These are phyloP conservation scores for Belgica antarctica DNA, from an alignment of 2,888 invertebrate species.

Conservation along the genomic window DNA sequence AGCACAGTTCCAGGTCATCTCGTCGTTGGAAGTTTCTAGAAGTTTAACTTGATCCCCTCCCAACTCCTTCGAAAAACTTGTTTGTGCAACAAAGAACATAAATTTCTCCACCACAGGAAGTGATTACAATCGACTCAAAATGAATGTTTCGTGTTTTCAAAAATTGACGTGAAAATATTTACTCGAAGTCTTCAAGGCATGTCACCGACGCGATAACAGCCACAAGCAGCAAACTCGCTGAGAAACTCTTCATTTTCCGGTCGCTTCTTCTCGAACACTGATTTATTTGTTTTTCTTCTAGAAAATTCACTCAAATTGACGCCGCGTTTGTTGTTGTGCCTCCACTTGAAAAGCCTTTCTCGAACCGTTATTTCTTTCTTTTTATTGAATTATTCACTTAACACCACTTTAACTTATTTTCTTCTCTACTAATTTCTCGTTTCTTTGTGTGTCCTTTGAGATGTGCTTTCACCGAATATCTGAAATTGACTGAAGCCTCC, in stretches of 20 bases:
- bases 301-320: conserved; percentile 18
- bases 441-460: not conserved
- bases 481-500: not conserved
- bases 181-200: conserved; percentile 25
- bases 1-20: too few species aligned
- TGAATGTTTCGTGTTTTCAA: too few species aligned
- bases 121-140: too few species aligned
- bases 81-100: too few species aligned
- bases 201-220: not conserved
- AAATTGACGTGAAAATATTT: too few species aligned
- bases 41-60: too few species aligned
- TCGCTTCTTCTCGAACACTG: not conserved
- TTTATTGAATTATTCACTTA: conserved; percentile 13
- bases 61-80: too few species aligned
- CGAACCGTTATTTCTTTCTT: conserved; percentile 14
- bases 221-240: not conserved
- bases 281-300: not conserved
- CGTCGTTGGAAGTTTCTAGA: too few species aligned
- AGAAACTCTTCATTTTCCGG: conserved; percentile 8
- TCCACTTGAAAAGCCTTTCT: not conserved
- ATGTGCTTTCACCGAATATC: not conserved
- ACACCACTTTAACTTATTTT: conserved; percentile 5
- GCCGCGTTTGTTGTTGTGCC: too few species aligned
- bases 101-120: too few species aligned
- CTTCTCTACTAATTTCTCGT: not conserved